Evolutionary conservation across 2,888 invertebrate genomes (phyloP).

Genomic region (Scaeva pyrastri): DNA sequence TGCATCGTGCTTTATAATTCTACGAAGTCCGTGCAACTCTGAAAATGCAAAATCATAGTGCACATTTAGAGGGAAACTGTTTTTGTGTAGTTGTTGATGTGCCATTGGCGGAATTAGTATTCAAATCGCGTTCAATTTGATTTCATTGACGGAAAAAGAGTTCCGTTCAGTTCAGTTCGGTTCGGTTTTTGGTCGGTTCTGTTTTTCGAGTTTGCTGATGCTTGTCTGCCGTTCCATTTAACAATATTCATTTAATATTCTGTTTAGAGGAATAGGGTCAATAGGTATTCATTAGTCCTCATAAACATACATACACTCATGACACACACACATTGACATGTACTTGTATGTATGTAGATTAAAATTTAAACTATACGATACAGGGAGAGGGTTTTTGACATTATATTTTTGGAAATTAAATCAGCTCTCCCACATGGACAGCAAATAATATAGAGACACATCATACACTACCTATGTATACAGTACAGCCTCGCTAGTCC

Average conservation of each 20-base stretch:
- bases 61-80: background rate
- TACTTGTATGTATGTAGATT: background rate
- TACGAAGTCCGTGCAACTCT: slow-evolving; percentile 29
- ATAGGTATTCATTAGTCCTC: slow-evolving; percentile 11
- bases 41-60: slow-evolving; percentile 37
- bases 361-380: background rate
- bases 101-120: slow-evolving; percentile 48
- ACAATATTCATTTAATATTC: slow-evolving; percentile 50
- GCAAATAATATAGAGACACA: background rate
- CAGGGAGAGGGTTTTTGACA: slow-evolving; percentile 23
- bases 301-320: background rate
- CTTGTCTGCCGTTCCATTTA: slow-evolving; percentile 19
- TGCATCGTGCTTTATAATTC: slow-evolving; percentile 1
- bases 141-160: slow-evolving; percentile 31
- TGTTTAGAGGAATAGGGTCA: slow-evolving; percentile 50
- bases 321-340: no score
- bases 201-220: background rate
- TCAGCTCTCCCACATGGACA: background rate
- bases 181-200: background rate
- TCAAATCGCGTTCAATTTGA: slow-evolving; percentile 65
- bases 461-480: no score
- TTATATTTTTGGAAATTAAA: slow-evolving; percentile 23
- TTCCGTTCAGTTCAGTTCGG: background rate
- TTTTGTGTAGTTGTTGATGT: background rate
- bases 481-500: no score